phyloP scores from a whole-genome alignment of 2,888 invertebrate species.

The Belgica antarctica region DNA sequence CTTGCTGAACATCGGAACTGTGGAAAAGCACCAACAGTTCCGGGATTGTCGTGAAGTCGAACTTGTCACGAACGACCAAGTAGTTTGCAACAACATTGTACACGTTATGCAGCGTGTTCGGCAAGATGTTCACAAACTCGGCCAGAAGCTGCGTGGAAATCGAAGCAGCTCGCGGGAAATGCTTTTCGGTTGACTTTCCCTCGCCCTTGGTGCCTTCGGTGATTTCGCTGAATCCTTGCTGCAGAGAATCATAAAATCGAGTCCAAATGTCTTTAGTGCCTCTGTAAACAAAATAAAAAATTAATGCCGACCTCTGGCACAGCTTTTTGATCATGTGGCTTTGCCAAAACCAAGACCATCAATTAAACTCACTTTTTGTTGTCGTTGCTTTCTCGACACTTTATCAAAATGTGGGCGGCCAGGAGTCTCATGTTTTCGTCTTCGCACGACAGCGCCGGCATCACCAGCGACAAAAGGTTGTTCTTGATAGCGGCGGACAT shows the following conservation, averaged over 20 bases:
- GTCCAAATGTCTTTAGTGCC: constrained; percentile 65
- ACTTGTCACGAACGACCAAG: constrained; percentile 71
- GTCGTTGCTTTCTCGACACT: constrained; percentile 74
- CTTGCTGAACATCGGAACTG: constrained; percentile 70
- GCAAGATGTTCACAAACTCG: constrained; percentile 66
- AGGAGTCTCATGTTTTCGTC: constrained; percentile 67
- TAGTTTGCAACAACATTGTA: constrained; percentile 77
- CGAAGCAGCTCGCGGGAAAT: constrained; percentile 58
- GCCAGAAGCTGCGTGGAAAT: constrained; percentile 70
- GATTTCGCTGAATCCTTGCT: constrained; percentile 59
- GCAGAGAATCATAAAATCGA: constrained; percentile 65
- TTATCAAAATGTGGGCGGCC: constrained; percentile 70
- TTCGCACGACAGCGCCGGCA: constrained; percentile 69
- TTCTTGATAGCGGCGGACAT: constrained; percentile 68
- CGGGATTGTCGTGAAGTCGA: constrained; percentile 78
- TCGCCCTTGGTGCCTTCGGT: background rate
- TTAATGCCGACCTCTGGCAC: too few relatives aligned
- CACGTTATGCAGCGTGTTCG: constrained; percentile 71
- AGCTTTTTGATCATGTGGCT: background rate
- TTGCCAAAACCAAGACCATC: too few relatives aligned
- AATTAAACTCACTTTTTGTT: constrained; percentile 60
- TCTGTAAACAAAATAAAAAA: constrained; percentile 43
- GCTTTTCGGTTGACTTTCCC: constrained; percentile 47
- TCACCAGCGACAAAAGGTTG: constrained; percentile 68
- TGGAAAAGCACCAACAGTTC: constrained; percentile 83